Evolutionary conservation across 23 tunicate genomes (phyloP), one percentile per base, ranked within the genome.

Genomic region (Trididemnum nubilum): DNA sequence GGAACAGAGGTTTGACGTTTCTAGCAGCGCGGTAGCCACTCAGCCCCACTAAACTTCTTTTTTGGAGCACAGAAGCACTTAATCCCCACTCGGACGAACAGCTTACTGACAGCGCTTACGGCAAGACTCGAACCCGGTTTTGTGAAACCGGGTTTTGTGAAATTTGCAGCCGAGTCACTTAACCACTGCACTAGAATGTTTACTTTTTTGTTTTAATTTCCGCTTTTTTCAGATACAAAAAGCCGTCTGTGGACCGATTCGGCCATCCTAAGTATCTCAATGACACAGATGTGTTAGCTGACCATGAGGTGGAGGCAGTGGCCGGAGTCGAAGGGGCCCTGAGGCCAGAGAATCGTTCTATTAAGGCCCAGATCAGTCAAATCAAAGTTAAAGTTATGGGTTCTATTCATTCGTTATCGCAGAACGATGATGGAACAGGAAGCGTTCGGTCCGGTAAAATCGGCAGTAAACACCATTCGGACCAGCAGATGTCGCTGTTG

Each of bases 311-410:
- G 2, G 36, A 34, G 0, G 92, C 86, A 18, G 65, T 90, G 4
- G 70, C 91, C 0, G 97, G 97, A 0, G 86, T 82, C 21, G 97
- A 87, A 36, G 97, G 90, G 23, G 94, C 86, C 0, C 36, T 82
- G 1, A 85, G 65, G 28, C 92, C 86, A 19, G 61, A 40, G n/a
- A 1, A 72, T 37, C 65, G 81, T 9, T 30, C 58, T 27, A 51
- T 89, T n/a, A 84, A 79, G 50, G 44, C 44, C 69, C 67, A 76
- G 31, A 0, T 77, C 25, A 50, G 38, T 25, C 32, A 81, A 1
- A 64, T 90, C 2, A 92, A 87, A 33, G 78, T 71, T 72, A 87
- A 87, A 64, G 92, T 90, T 5, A 35, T 92, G 19, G 92, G 81
- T n/a, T 92, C 97, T 29, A 33, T 92, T 0, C 84, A 87, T 52